phyloP scores from a whole-genome alignment of 1,140 invertebrate species.

The Pseudoatta argentina region DNA sequence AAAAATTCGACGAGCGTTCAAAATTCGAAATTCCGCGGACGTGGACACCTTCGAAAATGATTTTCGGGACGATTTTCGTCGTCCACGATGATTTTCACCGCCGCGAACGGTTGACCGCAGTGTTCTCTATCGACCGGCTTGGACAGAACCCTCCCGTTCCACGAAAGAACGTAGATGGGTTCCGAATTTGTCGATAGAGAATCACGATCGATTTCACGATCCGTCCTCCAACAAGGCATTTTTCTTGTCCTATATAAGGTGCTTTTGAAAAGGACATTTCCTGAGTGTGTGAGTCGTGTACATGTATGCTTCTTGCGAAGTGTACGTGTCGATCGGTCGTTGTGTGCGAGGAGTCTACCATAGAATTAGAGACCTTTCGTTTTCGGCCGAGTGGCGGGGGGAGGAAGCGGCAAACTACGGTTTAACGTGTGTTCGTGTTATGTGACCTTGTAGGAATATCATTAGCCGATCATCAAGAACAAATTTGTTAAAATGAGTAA shows the following conservation, averaged over 20 bases:
- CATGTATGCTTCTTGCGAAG: not conserved
- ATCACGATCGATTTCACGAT: not conserved
- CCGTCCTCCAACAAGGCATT: too few species aligned
- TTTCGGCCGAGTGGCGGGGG: not conserved
- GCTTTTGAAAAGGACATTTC: not conserved
- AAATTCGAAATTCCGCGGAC: conserved; percentile 54
- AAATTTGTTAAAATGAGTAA: too few species aligned
- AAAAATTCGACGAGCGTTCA: not conserved
- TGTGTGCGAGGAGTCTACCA: not conserved
- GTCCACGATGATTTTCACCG: not conserved
- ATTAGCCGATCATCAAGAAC: too few species aligned
- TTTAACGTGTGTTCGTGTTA: too few species aligned
- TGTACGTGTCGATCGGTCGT: not conserved
- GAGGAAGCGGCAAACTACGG: too few species aligned
- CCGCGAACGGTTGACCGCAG: not conserved
- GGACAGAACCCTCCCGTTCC: not conserved
- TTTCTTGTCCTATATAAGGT: too few species aligned
- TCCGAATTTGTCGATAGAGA: not conserved
- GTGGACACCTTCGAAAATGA: not conserved
- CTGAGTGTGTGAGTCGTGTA: not conserved
- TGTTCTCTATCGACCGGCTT: conserved; percentile 67
- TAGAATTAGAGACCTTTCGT: not conserved
- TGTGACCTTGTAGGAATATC: too few species aligned
- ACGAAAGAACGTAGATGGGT: not conserved
- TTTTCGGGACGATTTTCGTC: not conserved